These are phyloP conservation scores for Zosterops borbonicus DNA, from an alignment of 2,113 vertebrate genomes.

Conservation along the genomic window DNA sequence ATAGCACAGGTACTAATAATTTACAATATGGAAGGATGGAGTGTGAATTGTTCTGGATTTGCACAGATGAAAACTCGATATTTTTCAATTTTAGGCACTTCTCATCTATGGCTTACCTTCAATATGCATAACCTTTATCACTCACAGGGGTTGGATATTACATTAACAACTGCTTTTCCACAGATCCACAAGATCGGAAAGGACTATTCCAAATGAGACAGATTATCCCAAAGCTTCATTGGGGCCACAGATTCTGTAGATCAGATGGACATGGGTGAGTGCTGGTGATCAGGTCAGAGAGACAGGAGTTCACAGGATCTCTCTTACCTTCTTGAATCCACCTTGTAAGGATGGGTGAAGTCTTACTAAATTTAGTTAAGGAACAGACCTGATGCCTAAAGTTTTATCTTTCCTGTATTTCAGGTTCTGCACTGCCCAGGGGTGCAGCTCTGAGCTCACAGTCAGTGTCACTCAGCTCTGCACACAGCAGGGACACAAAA, in stretches of 20 bases:
- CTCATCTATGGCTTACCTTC: not conserved
- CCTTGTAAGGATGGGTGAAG: not conserved
- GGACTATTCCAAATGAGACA: not conserved
- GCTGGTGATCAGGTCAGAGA: not conserved
- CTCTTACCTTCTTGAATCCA: not conserved
- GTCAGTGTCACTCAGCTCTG: too few relatives aligned
- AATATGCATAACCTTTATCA: not conserved
- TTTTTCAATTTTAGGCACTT: not conserved
- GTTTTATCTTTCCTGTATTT: too few relatives aligned
- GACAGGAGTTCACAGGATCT: not conserved
- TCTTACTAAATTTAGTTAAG: not conserved
- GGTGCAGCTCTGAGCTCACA: too few relatives aligned
- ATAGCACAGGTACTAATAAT: not conserved
- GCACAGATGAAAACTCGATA: not conserved
- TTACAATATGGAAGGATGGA: not conserved
- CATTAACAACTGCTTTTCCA: not conserved
- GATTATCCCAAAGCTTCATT: not conserved
- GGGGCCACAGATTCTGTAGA: not conserved
- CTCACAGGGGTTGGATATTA: not conserved
- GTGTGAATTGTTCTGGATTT: not conserved
- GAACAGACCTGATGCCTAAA: not conserved
- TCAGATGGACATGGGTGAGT: not conserved
- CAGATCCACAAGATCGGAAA: not conserved
- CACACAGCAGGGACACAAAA: too few relatives aligned
- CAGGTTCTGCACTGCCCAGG: too few relatives aligned